These are phyloP conservation scores for Macroglossus sobrinus DNA, from an alignment of 2,113 vertebrate species.

Conservation along the genomic window DNA sequence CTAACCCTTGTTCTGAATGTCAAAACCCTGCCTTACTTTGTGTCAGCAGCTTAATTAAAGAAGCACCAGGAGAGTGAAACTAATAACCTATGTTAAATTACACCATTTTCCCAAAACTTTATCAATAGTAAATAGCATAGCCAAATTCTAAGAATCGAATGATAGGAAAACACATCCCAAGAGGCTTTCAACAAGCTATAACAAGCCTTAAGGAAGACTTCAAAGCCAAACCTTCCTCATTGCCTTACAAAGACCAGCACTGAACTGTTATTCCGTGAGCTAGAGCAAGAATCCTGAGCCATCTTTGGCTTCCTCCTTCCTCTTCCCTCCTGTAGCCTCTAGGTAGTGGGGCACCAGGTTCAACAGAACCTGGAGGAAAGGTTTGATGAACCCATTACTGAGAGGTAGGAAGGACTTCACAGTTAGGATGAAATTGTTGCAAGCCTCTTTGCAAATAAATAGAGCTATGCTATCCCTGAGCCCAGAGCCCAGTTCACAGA, in stretches of 20 bases:
- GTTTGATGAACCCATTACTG: not conserved
- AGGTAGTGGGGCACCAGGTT: too few relatives aligned
- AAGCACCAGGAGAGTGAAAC: slow-evolving; percentile 33
- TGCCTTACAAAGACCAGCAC: not conserved
- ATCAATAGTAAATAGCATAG: slow-evolving; percentile 28
- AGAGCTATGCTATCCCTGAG: not conserved
- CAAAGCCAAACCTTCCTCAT: not conserved
- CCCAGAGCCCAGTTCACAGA: too few relatives aligned
- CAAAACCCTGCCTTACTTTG: slow-evolving; percentile 24
- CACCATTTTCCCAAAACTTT: slow-evolving; percentile 27
- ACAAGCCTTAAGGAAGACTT: not conserved
- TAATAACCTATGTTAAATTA: slow-evolving; percentile 49
- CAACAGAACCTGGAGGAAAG: not conserved
- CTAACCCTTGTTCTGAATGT: slow-evolving; percentile 43
- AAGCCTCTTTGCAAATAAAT: not conserved
- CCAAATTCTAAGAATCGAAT: not conserved
- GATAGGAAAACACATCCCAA: not conserved
- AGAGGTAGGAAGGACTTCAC: not conserved
- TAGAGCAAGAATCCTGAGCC: not conserved
- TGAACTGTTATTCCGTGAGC: not conserved
- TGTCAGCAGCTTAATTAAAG: slow-evolving; percentile 37
- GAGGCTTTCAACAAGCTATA: not conserved
- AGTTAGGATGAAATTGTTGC: not conserved
- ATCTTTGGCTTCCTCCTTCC: not conserved
- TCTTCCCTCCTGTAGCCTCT: not conserved